These are phyloP conservation scores for Escarpia spicata DNA, from an alignment of 2,888 invertebrate species.

Conservation along the genomic window DNA sequence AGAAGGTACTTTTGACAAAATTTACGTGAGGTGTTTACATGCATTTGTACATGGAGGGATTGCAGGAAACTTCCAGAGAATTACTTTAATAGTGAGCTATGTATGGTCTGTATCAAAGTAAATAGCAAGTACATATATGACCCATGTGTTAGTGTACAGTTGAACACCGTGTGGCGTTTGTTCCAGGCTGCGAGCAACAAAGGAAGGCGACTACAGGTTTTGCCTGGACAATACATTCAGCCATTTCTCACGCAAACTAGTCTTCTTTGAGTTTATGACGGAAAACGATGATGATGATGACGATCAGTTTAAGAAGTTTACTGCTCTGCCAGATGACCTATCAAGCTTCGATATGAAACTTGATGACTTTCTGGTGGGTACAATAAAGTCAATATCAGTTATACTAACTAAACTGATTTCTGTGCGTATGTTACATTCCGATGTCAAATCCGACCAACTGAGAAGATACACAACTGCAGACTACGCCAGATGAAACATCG, in stretches of 20 bases:
- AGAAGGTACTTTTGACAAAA: no score
- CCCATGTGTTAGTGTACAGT: not conserved
- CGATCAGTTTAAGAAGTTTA: constrained; percentile 37
- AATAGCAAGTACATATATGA: not conserved
- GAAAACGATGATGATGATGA: constrained; percentile 51
- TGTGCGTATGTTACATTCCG: not conserved
- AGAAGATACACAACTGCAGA: no score
- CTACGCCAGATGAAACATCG: no score
- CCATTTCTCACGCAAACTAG: constrained; percentile 82
- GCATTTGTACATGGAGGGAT: no score
- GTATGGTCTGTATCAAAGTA: no score
- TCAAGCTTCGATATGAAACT: constrained; percentile 68
- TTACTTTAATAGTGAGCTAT: no score
- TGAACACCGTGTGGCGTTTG: not conserved
- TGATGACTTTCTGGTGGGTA: constrained; percentile 58
- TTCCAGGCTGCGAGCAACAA: constrained; percentile 35
- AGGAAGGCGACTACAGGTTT: constrained; percentile 79
- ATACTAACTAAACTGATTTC: not conserved
- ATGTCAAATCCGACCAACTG: not conserved
- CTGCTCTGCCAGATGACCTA: constrained; percentile 14
- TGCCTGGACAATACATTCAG: constrained; percentile 90
- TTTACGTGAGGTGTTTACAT: no score
- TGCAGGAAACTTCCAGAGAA: no score
- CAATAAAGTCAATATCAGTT: not conserved
- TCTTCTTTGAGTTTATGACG: constrained; percentile 78